phyloP scores from a whole-genome alignment of 2,113 vertebrate species.

The Cynocephalus volans region DNA sequence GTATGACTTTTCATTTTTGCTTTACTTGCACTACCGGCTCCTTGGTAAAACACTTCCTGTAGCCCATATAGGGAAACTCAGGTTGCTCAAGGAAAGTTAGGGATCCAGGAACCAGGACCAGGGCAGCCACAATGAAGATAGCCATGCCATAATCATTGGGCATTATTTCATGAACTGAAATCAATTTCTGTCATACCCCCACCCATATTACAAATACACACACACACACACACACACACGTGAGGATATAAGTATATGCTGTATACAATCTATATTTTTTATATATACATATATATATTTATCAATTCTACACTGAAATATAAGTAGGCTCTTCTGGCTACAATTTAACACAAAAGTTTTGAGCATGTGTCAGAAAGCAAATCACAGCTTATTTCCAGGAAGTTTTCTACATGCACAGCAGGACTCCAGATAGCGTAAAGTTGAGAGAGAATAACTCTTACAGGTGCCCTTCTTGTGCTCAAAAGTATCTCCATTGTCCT shows the following conservation, averaged over 20 bases:
- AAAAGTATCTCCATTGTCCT: not conserved
- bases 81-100: not conserved
- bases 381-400: constrained; percentile 69
- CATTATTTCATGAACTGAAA: constrained; percentile 62
- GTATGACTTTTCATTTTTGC: not conserved
- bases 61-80: not conserved
- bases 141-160: constrained; percentile 72
- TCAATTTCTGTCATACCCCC: constrained; percentile 2
- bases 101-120: constrained; percentile 25
- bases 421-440: constrained; percentile 77
- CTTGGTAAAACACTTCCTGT: not conserved
- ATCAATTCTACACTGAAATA: constrained; percentile 60
- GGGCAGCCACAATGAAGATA: constrained; percentile 49
- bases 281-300: not conserved
- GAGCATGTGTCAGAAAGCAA: constrained; percentile 75
- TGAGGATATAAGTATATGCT: too few relatives aligned
- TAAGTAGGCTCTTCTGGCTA: constrained; percentile 77
- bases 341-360: constrained; percentile 76
- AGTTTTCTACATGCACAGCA: constrained; percentile 69
- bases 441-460: constrained; percentile 34
- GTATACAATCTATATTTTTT: too few relatives aligned
- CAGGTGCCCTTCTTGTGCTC: not conserved
- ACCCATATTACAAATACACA: not conserved
- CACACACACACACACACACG: too few relatives aligned
- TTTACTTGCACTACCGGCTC: not conserved